Evolutionary conservation across 1,140 invertebrate genomes (phyloP), one percentile per base, ranked within the genome.

Genomic region (Drosophila tsacasi): DNA sequence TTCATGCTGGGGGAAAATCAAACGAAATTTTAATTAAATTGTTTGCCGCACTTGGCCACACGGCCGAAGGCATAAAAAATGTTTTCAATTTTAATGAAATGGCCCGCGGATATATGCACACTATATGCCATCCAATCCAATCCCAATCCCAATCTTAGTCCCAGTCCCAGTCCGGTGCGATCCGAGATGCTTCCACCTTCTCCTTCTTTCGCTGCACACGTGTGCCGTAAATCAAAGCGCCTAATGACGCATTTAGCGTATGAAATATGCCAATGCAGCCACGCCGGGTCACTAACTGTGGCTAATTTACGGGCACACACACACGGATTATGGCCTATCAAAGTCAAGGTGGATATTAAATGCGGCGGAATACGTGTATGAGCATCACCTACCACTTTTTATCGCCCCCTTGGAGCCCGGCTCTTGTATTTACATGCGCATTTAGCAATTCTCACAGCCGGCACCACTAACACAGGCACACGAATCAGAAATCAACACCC

Each of bases 271-370:
- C 85, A 90, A 90, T 90, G 77, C 67, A 79, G 68, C 81, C 81
- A 79, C 71, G 65, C 75, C 86, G 86, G 85, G 85, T 90, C 85
- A 90, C 81, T 86, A 90, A 91, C 81, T 76, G 85, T 69, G 61
- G 72, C 87, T 90, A 90, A 90, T 90, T 90, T 90, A 90, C 85
- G 80, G 82, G 75, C 76, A 62, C 78, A 76, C 50, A 63, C 55
- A 46, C 39, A 59, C 40, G 63, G 69, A 62, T 64, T 79, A 75
- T 90, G 72, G 85, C 64, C 85, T 90, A 91, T 90, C 85, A 90
- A 90, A 90, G 85, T 90, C 85, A 90, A 90, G 85, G 85, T 90
- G 79, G 81, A 75, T 86, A 90, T 90, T 90, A 90, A 90, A 84
- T 79, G 81, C 74, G 62, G 61, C 65, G 65, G 80, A 73, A 83